phyloP scores from a whole-genome alignment of 30 jellyfish, hydroid and myxozoan species.

The Catostylus mosaicus region DNA sequence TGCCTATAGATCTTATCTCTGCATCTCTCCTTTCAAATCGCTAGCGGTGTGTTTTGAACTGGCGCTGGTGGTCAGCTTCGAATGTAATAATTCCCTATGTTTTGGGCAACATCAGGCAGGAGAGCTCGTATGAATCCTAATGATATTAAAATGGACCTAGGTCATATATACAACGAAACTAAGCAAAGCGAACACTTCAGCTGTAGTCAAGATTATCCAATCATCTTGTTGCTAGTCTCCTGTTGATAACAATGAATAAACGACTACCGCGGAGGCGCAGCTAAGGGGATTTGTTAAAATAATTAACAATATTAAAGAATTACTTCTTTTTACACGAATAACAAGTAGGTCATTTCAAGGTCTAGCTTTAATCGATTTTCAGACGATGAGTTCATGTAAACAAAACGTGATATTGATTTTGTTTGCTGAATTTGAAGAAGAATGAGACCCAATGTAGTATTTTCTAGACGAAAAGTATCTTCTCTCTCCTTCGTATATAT shows the following conservation, averaged over 20 bases:
- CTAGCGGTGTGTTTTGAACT: constrained; percentile 52
- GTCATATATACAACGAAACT: constrained; percentile 38
- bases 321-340: constrained; percentile 17
- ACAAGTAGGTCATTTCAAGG: constrained; percentile 49
- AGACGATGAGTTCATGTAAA: background rate
- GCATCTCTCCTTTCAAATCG: constrained; percentile 31
- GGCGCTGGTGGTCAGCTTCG: constrained; percentile 59
- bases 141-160: constrained; percentile 63
- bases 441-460: too few species aligned
- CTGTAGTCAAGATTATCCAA: constrained; percentile 51
- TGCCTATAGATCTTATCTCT: constrained; percentile 53
- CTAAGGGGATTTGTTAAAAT: constrained; percentile 71
- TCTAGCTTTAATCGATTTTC: background rate
- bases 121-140: constrained; percentile 55
- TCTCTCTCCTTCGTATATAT: too few species aligned
- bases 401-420: background rate
- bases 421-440: too few species aligned
- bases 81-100: constrained; percentile 43
- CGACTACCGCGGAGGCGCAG: constrained; percentile 46
- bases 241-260: constrained; percentile 40
- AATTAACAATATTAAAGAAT: constrained; percentile 56
- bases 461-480: too few species aligned
- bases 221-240: constrained; percentile 73
- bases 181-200: constrained; percentile 25
- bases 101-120: constrained; percentile 74